phyloP scores from a whole-genome alignment of 2,113 vertebrate species.

The Heloderma charlesbogerti region DNA sequence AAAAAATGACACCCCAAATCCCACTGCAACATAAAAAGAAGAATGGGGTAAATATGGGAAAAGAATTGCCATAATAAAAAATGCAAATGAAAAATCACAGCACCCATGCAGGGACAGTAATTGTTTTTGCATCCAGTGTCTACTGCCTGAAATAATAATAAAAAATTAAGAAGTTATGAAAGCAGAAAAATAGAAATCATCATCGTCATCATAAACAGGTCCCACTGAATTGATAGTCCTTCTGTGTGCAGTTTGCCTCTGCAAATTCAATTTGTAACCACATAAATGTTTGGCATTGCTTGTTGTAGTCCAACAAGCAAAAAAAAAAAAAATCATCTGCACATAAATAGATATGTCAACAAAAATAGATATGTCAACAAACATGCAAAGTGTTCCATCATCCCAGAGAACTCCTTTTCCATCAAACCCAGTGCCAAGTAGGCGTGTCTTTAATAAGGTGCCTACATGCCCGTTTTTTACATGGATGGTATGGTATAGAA shows the following conservation, averaged over 20 bases:
- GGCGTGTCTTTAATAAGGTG: neutral
- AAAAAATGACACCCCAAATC: slow-evolving; percentile 32
- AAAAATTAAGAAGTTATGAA: slow-evolving; percentile 34
- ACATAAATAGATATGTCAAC: neutral
- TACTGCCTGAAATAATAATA: slow-evolving; percentile 40
- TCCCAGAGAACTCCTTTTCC: neutral
- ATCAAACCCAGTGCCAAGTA: neutral
- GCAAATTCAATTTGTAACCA: slow-evolving; percentile 30
- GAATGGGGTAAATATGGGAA: slow-evolving; percentile 49
- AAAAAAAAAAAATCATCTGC: neutral
- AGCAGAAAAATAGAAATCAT: slow-evolving; percentile 42
- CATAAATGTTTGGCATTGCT: slow-evolving; percentile 4
- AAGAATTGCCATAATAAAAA: slow-evolving; percentile 59
- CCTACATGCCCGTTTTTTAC: neutral
- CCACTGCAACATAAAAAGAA: slow-evolving; percentile 44
- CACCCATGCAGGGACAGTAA: slow-evolving; percentile 41
- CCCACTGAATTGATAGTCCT: slow-evolving; percentile 5
- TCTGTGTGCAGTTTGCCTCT: slow-evolving; percentile 11
- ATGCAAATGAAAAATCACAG: slow-evolving; percentile 54
- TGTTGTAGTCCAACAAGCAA: neutral
- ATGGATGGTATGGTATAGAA: neutral
- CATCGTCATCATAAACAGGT: slow-evolving; percentile 36
- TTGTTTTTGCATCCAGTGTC: slow-evolving; percentile 49
- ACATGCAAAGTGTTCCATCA: slow-evolving; percentile 2
- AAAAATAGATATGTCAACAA: neutral